Evolutionary conservation across 2,888 invertebrate species (phyloP).

Genomic region (Bellardia pandia): DNA sequence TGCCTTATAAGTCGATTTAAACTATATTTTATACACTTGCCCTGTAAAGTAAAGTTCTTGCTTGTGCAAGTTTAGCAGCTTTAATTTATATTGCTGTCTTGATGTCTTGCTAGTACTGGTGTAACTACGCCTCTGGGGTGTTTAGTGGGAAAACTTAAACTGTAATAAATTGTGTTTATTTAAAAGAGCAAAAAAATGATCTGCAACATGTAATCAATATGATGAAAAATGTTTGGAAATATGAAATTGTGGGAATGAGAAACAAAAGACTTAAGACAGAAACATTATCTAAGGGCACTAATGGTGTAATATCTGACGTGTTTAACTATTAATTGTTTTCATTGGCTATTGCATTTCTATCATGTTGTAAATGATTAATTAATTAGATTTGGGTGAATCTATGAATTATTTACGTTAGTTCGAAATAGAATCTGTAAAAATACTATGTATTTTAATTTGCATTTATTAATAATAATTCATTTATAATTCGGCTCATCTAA

Average conservation of each 20-base stretch:
- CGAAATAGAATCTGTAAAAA: too few relatives aligned
- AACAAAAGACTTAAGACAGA: conserved; percentile 33
- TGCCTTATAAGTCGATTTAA: neutral
- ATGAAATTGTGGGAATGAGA: conserved; percentile 8
- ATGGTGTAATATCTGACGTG: neutral
- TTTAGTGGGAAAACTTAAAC: conserved; percentile 27
- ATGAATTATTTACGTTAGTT: too few relatives aligned
- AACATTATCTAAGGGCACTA: neutral
- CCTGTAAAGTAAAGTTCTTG: conserved; percentile 10
- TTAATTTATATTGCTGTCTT: conserved; percentile 7
- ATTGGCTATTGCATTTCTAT: too few relatives aligned
- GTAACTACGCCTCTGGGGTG: conserved; percentile 20
- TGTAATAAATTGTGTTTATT: conserved; percentile 38
- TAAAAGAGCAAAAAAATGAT: neutral
- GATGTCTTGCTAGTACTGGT: conserved; percentile 31
- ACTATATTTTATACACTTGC: conserved; percentile 15
- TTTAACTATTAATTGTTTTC: too few relatives aligned
- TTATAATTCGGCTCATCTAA: neutral
- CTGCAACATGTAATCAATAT: conserved; percentile 28
- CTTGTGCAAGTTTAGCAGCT: neutral
- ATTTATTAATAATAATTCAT: neutral
- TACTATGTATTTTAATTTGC: neutral
- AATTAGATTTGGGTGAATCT: too few relatives aligned
- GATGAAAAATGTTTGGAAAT: conserved; percentile 12
- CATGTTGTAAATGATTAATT: too few relatives aligned